Evolutionary conservation across 2,888 invertebrate species (phyloP), one percentile per base, ranked within the genome.

Genomic region (Iselma pallidipennis): DNA sequence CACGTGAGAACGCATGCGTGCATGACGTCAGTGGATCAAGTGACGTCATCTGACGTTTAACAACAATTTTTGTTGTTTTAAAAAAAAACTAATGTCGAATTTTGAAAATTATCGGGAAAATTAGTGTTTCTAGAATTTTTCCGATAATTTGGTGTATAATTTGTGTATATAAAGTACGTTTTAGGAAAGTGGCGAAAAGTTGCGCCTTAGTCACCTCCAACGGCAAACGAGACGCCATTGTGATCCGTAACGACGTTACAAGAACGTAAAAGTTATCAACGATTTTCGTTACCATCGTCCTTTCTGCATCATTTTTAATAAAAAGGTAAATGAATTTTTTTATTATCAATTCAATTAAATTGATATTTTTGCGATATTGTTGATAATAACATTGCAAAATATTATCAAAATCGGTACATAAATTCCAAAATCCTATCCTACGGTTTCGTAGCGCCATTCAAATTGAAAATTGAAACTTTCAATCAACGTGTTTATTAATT

Each of bases 181-280:
- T 12, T 21, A 4, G 1, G 19, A 21, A 55, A 59, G 42, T 55
- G 48, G 48, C 55, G 50, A 3, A 51, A 52, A 52, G 54, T 31
- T 64, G 49, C 33, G 23, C 31, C 31, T 50, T 31, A 21, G 55
- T 29, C 60, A 60, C 55, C 50, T 48, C 29, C 51, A 42, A 28
- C 57, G 48, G 54, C 50, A 42, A 82, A 84, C 87, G 85, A 87
- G 89, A 90, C 90, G 90, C 90, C 90, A 91, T 91, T 91, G 90
- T 90, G 89, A 88, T 85, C 90, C 88, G 86, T 90, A 91, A 88
- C 89, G 89, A 89, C 90, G 89, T 86, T 83, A 80, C 76, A 77
- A 80, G 82, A 82, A 83, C 83, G 84, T 83, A 83, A 86, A 86
- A 86, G 85, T 83, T 85, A 89, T 89, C 90, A 83, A 82, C 80